A percentile compares a stretch with the other conserved stretches of the same genome.
These are phyloP conservation scores for Catharus minimus DNA, from an alignment of 2,113 vertebrate species.

Conservation along the genomic window DNA sequence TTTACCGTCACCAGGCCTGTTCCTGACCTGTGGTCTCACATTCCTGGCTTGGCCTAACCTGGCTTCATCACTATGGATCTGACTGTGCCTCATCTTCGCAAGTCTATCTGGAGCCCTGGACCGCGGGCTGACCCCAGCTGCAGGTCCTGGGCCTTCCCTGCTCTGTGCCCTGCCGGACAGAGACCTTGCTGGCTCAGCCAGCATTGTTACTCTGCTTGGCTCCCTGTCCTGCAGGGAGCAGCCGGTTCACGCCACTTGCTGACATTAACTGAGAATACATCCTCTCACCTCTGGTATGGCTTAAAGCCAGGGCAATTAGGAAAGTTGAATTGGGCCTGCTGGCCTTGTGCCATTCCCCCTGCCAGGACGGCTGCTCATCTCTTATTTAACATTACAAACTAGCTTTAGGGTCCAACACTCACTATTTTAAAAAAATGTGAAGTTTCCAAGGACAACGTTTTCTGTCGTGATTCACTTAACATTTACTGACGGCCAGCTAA, in stretches of 20 bases:
- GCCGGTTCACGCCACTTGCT: rapidly evolving
- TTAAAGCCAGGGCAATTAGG: background rate
- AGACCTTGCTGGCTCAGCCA: background rate
- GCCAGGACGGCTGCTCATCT: background rate
- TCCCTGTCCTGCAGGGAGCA: background rate
- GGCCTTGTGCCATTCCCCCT: background rate
- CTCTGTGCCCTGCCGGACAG: background rate
- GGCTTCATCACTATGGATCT: background rate
- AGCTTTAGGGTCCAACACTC: background rate
- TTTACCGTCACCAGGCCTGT: background rate
- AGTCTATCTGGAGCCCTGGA: background rate
- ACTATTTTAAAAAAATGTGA: background rate
- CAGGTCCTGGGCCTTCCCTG: background rate
- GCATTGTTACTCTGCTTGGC: background rate
- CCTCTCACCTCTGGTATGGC: background rate
- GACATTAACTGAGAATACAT: background rate
- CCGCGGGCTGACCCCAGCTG: background rate
- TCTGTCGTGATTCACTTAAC: background rate
- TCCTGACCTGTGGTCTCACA: background rate
- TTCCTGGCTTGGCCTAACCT: background rate
- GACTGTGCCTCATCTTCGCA: background rate
- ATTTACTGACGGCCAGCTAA: background rate
- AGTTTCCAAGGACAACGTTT: background rate
- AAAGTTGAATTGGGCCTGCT: background rate
- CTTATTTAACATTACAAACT: background rate